Evolutionary conservation across 2,113 vertebrate species (phyloP), one percentile per base, ranked within the genome.

Genomic region (Gnathonemus longibarbis): DNA sequence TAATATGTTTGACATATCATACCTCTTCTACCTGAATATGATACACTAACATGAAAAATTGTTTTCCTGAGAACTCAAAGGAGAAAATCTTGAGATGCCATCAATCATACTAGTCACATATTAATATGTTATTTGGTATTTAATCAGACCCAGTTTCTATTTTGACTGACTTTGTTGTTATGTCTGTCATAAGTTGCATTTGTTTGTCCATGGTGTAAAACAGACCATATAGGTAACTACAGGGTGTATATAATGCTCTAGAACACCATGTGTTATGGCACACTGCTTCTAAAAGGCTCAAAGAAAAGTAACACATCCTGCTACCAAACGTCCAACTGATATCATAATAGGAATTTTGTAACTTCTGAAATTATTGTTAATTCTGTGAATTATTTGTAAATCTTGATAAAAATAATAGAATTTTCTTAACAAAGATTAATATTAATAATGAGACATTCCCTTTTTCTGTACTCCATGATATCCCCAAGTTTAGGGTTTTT

Each of bases 131-230:
- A 70, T 31, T 70, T 70, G 62, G 3, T 70, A 31, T 70, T 31
- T 70, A 70, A 31, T 70, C 62, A 31, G n/a, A 70, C 10, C n/a
- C n/a, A 70, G 9, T 27, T 31, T 70, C 90, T 42, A 91, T 92
- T 95, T 94, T 94, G 93, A 91, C 91, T 84, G 84, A 52, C 83
- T 31, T 70, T 70, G 62, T 70, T 70, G n/a, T 70, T 70, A 70
- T 70, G 10, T 70, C n/a, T 45, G 74, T 42, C 74, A 6, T 42
- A 77, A 42, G 15, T 19, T 77, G 13, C 74, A 77, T 77, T 77
- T 39, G 5, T 42, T 77, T 42, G 31, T 77, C 5, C 74, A 6
- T 6, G 35, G 31, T 39, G 74, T 42, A 42, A 77, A 42, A 77
- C 27, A 31, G 27, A 35, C 35, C 11, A 19, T 77, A 77, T 77